Percentiles rank a stretch among this genome's conserved stretches.
phyloP scores from a whole-genome alignment of 2,797 vertebrate genomes.

The Tenualosa thibaudeaui region DNA sequence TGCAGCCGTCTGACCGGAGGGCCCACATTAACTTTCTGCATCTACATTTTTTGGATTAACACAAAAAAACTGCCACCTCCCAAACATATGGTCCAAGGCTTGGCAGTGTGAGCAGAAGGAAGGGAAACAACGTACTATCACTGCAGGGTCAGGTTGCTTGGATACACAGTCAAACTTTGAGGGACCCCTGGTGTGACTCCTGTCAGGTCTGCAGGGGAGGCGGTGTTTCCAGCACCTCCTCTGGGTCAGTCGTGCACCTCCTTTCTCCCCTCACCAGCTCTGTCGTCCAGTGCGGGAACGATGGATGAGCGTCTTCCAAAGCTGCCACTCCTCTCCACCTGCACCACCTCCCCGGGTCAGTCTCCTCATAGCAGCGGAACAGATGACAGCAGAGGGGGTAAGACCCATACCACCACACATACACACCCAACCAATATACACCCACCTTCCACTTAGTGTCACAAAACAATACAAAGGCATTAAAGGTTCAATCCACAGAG shows the following conservation, averaged over 20 bases:
- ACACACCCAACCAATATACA: background rate
- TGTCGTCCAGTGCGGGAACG: background rate
- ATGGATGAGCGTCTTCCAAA: conserved; percentile 68
- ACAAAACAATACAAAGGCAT: background rate
- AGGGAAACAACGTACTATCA: background rate
- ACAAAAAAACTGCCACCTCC: background rate
- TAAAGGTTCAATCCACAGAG: background rate
- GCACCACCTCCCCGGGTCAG: conserved; percentile 48
- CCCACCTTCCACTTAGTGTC: background rate
- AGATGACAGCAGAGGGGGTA: conserved; percentile 77
- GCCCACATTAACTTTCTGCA: background rate
- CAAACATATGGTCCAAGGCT: background rate
- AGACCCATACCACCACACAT: conserved; percentile 45
- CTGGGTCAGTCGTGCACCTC: background rate
- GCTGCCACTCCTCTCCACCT: conserved; percentile 68
- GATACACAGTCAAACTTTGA: conserved; percentile 20
- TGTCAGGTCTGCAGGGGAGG: conserved; percentile 8
- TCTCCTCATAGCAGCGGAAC: conserved; percentile 66
- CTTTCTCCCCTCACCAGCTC: background rate
- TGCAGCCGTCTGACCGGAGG: background rate
- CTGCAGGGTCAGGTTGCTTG: background rate
- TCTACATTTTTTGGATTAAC: conserved; percentile 7
- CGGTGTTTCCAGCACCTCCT: background rate
- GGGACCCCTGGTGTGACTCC: conserved; percentile 23
- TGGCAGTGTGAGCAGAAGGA: background rate